These are phyloP conservation scores for Drosophila suboccidentalis DNA, from an alignment of 2,888 invertebrate species.

Conservation along the genomic window DNA sequence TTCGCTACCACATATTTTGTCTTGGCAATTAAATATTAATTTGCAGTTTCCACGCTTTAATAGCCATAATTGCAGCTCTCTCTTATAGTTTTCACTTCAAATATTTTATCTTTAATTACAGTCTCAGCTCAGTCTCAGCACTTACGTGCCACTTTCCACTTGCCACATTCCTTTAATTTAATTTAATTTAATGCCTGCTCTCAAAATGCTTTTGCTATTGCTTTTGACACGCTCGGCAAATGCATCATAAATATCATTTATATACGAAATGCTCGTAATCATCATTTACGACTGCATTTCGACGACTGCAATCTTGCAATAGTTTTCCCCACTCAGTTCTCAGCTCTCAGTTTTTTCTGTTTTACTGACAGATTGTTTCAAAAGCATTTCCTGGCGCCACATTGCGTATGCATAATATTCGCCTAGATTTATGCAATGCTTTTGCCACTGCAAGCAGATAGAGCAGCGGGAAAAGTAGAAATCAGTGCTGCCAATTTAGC, in stretches of 20 bases:
- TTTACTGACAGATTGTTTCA: slow-evolving; percentile 46
- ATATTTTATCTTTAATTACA: slow-evolving; percentile 12
- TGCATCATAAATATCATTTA: slow-evolving; percentile 51
- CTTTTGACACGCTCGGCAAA: slow-evolving; percentile 20
- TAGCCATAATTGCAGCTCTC: slow-evolving; percentile 24
- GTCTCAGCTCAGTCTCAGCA: neutral
- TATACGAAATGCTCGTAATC: slow-evolving; percentile 45
- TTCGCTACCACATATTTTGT: neutral
- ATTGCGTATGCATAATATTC: slow-evolving; percentile 61
- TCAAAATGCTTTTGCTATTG: neutral
- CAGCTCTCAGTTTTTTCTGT: neutral
- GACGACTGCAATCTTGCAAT: slow-evolving; percentile 14
- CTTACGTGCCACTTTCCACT: slow-evolving; percentile 4
- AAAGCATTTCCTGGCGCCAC: slow-evolving; percentile 30
- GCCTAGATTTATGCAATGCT: slow-evolving; percentile 65
- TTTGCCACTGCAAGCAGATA: slow-evolving; percentile 11
- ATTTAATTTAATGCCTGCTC: slow-evolving; percentile 32
- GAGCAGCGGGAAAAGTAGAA: neutral
- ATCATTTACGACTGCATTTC: slow-evolving; percentile 48
- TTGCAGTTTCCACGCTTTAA: slow-evolving; percentile 6
- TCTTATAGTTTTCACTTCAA: slow-evolving; percentile 15
- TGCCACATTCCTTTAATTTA: slow-evolving; percentile 23
- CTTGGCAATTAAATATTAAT: slow-evolving; percentile 11
- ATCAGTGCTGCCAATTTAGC: neutral
- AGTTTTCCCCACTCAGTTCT: neutral